These are phyloP conservation scores for Sebastes nivosus DNA, from an alignment of 2,797 vertebrate species.

Conservation along the genomic window DNA sequence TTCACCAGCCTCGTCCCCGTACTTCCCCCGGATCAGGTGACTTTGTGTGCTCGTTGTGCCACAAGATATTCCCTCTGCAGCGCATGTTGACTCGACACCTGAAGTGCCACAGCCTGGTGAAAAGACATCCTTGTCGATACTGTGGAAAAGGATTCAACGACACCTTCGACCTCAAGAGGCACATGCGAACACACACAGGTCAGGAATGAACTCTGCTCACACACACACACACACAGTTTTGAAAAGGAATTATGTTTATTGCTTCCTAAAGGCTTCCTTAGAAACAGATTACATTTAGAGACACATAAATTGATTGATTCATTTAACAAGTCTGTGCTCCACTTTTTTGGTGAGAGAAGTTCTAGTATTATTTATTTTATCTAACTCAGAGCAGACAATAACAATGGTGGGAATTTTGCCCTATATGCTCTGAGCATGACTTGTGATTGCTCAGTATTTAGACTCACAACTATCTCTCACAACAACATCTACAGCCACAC, in stretches of 20 bases:
- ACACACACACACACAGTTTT: not conserved
- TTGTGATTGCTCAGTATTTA: not conserved
- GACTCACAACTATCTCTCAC: not conserved
- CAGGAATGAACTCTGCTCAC: not conserved
- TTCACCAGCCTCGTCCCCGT: slow-evolving; percentile 51
- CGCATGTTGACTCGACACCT: slow-evolving; percentile 91
- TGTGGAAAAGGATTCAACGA: slow-evolving; percentile 94
- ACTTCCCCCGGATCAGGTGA: slow-evolving; percentile 61
- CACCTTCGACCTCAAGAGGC: slow-evolving; percentile 92
- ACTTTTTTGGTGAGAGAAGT: too few species aligned
- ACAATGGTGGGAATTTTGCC: not conserved
- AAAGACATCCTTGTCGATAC: slow-evolving; percentile 86
- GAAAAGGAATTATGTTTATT: too few species aligned
- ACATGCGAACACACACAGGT: slow-evolving; percentile 86
- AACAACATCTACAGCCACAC: too few species aligned
- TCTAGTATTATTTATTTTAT: too few species aligned
- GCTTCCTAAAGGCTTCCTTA: too few species aligned
- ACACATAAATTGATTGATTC: too few species aligned
- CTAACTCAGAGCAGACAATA: not conserved
- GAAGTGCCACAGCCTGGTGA: slow-evolving; percentile 90
- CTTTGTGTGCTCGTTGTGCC: slow-evolving; percentile 84
- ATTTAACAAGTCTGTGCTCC: too few species aligned
- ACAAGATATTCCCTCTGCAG: slow-evolving; percentile 89
- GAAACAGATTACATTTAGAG: too few species aligned
- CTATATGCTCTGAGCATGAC: not conserved